Percentiles rank a stretch among this genome's conserved stretches.
Evolutionary conservation across 1,140 invertebrate genomes (phyloP).

Genomic region (Listronotus oregonensis): DNA sequence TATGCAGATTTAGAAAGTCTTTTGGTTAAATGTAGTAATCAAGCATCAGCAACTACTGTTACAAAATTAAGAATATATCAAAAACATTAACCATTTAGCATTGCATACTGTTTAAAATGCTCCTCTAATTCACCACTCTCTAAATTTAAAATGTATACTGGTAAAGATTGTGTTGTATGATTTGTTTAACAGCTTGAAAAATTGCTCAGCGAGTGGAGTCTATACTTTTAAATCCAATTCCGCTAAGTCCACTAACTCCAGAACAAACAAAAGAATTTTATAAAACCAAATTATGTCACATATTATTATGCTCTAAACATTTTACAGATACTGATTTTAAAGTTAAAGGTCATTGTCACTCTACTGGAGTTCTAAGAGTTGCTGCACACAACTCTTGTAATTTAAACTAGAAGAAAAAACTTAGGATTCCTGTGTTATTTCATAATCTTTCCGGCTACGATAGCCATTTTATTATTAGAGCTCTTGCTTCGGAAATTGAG

Average conservation of each 20-base stretch:
- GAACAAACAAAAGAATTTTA: not conserved
- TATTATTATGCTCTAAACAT: conserved; percentile 42
- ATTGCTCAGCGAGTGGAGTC: conserved; percentile 32
- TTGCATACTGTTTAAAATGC: not conserved
- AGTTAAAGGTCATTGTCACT: conserved; percentile 49
- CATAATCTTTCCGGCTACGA: too few species aligned
- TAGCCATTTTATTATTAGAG: too few species aligned
- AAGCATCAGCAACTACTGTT: too few species aligned
- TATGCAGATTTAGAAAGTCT: conserved; percentile 52
- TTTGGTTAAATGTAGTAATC: too few species aligned
- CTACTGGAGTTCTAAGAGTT: conserved; percentile 47
- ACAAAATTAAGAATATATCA: conserved; percentile 38
- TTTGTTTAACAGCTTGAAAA: conserved; percentile 33
- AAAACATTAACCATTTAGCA: conserved; percentile 47
- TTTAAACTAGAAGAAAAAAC: conserved; percentile 44
- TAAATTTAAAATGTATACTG: conserved; percentile 41
- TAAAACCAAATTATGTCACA: conserved; percentile 36
- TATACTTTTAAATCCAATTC: conserved; percentile 32
- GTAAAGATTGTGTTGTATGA: conserved; percentile 41
- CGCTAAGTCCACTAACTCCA: conserved; percentile 23
- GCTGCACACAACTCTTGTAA: conserved; percentile 51
- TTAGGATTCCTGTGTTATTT: conserved; percentile 26
- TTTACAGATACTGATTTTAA: conserved; percentile 34
- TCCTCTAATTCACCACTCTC: conserved; percentile 39
- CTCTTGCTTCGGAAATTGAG: too few species aligned